Conservation (phyloP, 2,113 vertebrate species). For the Speoplatyrhinus poulsoni region DNA sequence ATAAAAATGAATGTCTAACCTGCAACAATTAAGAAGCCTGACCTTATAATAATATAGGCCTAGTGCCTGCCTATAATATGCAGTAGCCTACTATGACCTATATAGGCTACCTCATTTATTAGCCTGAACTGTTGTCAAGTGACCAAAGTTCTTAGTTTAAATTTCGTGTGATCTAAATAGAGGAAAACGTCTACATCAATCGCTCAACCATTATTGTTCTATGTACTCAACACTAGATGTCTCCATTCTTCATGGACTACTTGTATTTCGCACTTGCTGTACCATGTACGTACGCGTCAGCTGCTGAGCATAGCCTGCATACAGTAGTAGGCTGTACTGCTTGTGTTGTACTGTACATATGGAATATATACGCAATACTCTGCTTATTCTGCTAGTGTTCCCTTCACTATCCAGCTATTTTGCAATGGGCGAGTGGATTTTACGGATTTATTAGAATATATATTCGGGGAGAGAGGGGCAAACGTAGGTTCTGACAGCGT, state of each 20-base stretch:
- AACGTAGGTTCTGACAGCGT: background rate
- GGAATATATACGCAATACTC: background rate
- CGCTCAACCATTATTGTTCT: no score
- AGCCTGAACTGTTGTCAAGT: no score
- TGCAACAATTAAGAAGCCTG: no score
- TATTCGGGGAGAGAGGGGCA: background rate
- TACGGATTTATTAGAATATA: background rate
- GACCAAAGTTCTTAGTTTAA: no score
- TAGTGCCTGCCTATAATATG: no score
- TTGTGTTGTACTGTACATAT: background rate
- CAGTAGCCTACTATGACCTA: no score
- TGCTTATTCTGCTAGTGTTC: background rate
- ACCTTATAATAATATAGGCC: no score
- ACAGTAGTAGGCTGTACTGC: background rate
- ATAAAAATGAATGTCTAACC: no score
- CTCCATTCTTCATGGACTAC: background rate
- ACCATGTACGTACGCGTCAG: constrained; percentile 4
- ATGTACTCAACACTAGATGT: background rate
- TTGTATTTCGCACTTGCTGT: constrained; percentile 22
- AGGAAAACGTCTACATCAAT: no score
- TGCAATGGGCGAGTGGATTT: background rate
- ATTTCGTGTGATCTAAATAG: no score
- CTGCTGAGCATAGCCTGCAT: background rate
- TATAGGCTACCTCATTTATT: no score
- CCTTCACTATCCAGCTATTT: background rate